Base-by-base conservation (phyloP, 2,113 vertebrate genomes). In the Corythaixoides concolor region DNA sequence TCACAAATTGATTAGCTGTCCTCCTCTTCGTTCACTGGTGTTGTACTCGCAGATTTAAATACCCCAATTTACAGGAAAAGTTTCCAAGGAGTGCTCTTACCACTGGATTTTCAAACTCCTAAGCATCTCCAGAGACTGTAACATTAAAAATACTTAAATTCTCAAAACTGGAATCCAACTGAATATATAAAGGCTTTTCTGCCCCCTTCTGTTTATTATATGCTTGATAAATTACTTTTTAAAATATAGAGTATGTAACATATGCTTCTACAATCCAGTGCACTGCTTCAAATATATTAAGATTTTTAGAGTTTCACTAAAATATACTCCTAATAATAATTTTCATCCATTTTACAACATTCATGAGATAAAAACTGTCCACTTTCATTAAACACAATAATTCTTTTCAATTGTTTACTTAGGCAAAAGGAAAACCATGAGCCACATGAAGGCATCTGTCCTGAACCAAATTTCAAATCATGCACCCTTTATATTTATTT, bases 201-300 rank as follows among this genome's bases (percentile, higher is more conserved):
- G 95, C 97, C 94, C 97, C 94, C 97, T 97, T 97, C 96, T 97
- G 97, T 96, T 94, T 92, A 30, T n/a, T 73, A 13, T 7, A 56
- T 43, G 73, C n/a, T 95, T 60, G 14, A 60, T 73, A 78, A 90
- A 89, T 78, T 19, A 35, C 60, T 67, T 49, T 20, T 33, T 28
- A 27, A 73, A 74, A 84, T 27, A 32, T 0, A 33, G 2, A 24
- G 26, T 5, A 58, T 21, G 30, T 2, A 85, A 73, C 33, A 27
- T 8, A 59, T 7, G 5, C 43, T 70, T 74, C 45, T 53, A 66
- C 16, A 41, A 6, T 14, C 70, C 2, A 5, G 11, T 32, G 28
- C 15, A 37, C 41, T 35, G 73, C 47, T 62, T 55, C 26, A 15
- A 53, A 32, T 28, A 33, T 4, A 79, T 4, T 11, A 22, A 64